Percentiles rank a stretch among this genome's conserved stretches.
Evolutionary conservation across 2,113 vertebrate genomes (phyloP).

Genomic region (Gila orcuttii): DNA sequence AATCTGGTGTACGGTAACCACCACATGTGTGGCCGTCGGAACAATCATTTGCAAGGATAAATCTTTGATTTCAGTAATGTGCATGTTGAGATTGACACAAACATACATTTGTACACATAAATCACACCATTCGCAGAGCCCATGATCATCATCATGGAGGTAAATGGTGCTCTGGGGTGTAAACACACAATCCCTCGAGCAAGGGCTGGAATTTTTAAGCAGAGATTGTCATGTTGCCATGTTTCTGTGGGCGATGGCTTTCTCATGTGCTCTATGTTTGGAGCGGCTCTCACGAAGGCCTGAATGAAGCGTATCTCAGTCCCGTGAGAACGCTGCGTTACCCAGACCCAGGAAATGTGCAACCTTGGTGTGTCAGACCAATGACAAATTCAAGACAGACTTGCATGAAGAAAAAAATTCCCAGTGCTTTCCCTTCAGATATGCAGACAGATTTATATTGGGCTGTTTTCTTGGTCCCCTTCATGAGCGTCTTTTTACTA

Average conservation of each 20-base stretch:
- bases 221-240: conserved; percentile 21
- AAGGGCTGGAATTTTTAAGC: conserved; percentile 5
- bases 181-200: conserved; percentile 16
- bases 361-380: conserved; percentile 45
- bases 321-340: conserved; percentile 42
- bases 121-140: not conserved
- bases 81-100: not conserved
- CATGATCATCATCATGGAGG: not conserved
- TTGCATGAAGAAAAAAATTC: not conserved
- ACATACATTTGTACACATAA: not conserved
- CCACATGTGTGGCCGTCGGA: not conserved
- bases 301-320: conserved; percentile 23
- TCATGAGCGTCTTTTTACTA: not conserved
- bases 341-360: not conserved
- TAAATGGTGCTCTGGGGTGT: not conserved
- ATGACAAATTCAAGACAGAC: conserved; percentile 29
- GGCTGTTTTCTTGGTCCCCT: conserved; percentile 7
- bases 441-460: not conserved
- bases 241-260: conserved; percentile 42
- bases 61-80: not conserved
- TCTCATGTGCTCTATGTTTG: conserved; percentile 52
- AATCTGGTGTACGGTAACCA: not conserved
- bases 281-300: conserved; percentile 35
- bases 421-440: not conserved
- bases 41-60: not conserved